Evolutionary conservation across 2,113 vertebrate genomes (phyloP).

Genomic region (Pao palembangensis): DNA sequence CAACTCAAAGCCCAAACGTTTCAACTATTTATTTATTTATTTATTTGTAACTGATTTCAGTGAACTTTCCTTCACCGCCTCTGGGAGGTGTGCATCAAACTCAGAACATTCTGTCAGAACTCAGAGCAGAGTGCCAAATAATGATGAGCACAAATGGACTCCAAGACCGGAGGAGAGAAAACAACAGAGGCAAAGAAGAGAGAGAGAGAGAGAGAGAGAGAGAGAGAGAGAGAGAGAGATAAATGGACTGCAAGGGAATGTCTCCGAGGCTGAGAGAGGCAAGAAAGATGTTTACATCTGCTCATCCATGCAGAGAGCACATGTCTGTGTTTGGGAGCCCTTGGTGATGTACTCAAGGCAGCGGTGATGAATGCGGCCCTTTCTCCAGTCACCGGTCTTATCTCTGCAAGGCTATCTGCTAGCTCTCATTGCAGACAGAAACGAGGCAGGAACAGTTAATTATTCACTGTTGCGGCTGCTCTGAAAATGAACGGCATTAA

Average conservation of each 20-base stretch:
- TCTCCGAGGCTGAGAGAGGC: constrained; percentile 7
- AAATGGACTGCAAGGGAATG: constrained; percentile 9
- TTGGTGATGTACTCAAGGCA: constrained; percentile 22
- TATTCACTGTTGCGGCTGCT: constrained; percentile 50
- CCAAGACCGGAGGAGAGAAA: neutral
- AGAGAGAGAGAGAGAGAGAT: constrained; percentile 3
- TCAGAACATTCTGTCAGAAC: neutral
- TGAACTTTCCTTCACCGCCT: constrained; percentile 5
- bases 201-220: neutral
- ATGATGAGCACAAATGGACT: constrained; percentile 3
- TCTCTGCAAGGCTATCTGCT: constrained; percentile 24
- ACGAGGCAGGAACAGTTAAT: constrained; percentile 34
- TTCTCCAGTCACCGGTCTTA: constrained; percentile 34
- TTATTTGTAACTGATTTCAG: constrained; percentile 9
- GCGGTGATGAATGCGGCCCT: constrained; percentile 34
- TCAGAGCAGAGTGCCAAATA: neutral
- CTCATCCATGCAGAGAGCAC: constrained; percentile 37
- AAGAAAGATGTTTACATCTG: constrained; percentile 40
- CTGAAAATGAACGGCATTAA: constrained; percentile 42
- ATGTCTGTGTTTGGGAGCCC: constrained; percentile 33
- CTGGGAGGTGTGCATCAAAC: constrained; percentile 17
- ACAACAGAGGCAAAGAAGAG: neutral
- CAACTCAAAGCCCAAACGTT: constrained; percentile 30
- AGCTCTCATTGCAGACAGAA: constrained; percentile 23
- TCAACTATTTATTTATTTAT: neutral